Conservation (phyloP, 2,797 vertebrate genomes). For the Tadarida brasiliensis region DNA sequence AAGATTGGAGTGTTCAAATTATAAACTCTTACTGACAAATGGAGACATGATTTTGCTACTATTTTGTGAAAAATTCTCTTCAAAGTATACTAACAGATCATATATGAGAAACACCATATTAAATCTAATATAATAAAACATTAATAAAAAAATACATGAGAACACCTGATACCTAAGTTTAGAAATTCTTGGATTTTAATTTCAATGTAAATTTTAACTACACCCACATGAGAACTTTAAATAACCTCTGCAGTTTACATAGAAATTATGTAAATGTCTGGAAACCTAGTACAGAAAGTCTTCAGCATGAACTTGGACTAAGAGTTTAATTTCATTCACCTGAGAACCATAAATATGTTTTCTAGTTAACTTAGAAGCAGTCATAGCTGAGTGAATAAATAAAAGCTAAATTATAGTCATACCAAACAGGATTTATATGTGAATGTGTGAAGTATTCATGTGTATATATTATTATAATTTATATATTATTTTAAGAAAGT, state of each 20-base stretch:
- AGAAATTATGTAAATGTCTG: background rate
- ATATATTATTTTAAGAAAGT: background rate
- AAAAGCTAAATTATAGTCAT: background rate
- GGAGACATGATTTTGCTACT: background rate
- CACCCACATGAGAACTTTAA: background rate
- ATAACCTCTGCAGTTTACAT: background rate
- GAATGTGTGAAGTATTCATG: background rate
- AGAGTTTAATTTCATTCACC: constrained; percentile 4
- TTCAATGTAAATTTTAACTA: background rate
- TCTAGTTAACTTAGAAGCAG: background rate
- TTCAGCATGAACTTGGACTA: background rate
- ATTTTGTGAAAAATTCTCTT: background rate
- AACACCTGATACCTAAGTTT: background rate
- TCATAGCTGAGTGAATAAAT: background rate
- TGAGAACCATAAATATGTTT: background rate
- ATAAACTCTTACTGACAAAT: background rate
- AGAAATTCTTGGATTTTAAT: background rate
- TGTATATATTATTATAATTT: background rate
- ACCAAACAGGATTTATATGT: background rate
- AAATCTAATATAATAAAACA: background rate
- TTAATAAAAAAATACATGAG: background rate
- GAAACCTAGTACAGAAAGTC: background rate
- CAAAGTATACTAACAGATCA: background rate
- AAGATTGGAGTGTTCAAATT: background rate
- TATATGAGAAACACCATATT: background rate